Evolutionary conservation across 1,140 invertebrate species (phyloP), one percentile per base, ranked within the genome.

Genomic region (Hylaeus anthracinus): DNA sequence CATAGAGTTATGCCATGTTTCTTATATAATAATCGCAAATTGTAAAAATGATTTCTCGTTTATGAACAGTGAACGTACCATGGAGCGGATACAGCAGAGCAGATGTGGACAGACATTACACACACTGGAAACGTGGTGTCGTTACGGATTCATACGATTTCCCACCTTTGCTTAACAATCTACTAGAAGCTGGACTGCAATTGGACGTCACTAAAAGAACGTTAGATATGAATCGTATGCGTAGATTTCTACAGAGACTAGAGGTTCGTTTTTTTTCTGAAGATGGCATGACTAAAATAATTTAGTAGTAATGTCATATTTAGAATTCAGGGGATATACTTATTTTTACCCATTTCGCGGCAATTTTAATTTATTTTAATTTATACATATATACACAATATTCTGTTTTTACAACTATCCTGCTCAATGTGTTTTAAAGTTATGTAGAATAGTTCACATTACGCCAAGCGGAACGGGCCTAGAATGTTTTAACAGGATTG

Each of bases 151-250:
- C 82, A 14, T 86, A 88, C 10, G 79, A 90, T 77, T 91, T 90
- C 48, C 90, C 90, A 53, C 80, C 84, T 3, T 66, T 90, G 1
- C 69, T 92, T 5, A 70, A 85, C 15, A 90, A 88, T 60, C 74
- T 92, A 64, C 43, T 92, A 26, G 89, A 91, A 39, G 84, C 79
- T 71, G 91, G 89, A 73, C 73, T 92, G 1, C 85, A 89, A 72
- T 15, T 90, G 39, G 88, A 91, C 43, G 66, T 78, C 9, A 65
- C 72, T 5, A 91, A 89, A 72, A 87, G 90, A 73, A 89, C 85
- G 4, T 51, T 91, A 5, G 88, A 90, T 53, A 91, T 92, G 88
- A 87, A 87, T 14, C 88, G 86, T 67, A 89, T 91, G 79, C 83
- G 86, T 53, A 85, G 86, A 78, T 89, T 87, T 65, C 83, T 92